Evolutionary conservation across 2,888 invertebrate genomes (phyloP).

Genomic region (Galerucella pusilla): DNA sequence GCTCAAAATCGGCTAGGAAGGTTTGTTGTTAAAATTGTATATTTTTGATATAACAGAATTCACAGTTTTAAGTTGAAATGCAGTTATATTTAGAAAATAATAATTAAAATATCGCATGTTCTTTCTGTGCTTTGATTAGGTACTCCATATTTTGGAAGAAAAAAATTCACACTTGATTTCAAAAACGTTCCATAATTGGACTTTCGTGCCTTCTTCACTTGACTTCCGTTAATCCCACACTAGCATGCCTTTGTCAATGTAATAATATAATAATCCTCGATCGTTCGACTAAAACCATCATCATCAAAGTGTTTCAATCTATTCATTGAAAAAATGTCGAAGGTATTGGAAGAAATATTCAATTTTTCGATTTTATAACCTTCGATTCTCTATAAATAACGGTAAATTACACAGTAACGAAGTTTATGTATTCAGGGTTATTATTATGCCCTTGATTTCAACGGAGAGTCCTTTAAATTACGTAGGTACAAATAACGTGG

Average conservation of each 20-base stretch:
- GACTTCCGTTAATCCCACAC: too few species aligned
- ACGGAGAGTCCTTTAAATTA: neutral
- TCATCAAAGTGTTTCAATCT: neutral
- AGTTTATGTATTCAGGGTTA: slow-evolving; percentile 24
- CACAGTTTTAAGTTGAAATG: too few species aligned
- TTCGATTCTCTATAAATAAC: slow-evolving; percentile 28
- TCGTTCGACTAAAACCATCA: too few species aligned
- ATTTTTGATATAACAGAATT: neutral
- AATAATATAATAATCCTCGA: too few species aligned
- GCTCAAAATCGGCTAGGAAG: slow-evolving; percentile 86
- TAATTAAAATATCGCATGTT: too few species aligned
- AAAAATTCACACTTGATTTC: too few species aligned
- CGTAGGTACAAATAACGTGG: neutral
- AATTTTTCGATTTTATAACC: slow-evolving; percentile 17
- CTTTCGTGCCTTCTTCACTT: too few species aligned
- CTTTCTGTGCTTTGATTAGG: too few species aligned
- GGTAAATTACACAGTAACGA: slow-evolving; percentile 19
- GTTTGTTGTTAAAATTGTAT: slow-evolving; percentile 63
- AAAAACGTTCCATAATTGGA: too few species aligned
- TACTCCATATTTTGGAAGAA: too few species aligned
- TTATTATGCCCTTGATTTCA: slow-evolving; percentile 23
- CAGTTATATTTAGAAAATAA: too few species aligned
- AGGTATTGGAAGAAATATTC: neutral
- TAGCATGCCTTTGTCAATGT: too few species aligned
- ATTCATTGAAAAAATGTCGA: neutral